These are phyloP conservation scores for Bombyx mandarina DNA, from an alignment of 1,140 invertebrate species.

Conservation along the genomic window DNA sequence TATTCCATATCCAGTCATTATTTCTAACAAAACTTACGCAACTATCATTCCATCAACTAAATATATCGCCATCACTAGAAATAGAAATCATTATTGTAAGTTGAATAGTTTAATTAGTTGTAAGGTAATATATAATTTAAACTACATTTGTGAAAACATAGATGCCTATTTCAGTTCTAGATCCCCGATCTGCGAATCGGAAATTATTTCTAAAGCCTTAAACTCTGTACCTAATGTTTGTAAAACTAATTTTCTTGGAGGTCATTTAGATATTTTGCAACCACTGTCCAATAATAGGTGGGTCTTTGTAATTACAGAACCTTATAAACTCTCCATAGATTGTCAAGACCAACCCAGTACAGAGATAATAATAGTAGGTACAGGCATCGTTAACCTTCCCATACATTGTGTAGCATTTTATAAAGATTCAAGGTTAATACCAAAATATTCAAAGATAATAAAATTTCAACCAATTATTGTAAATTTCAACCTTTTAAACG, in stretches of 20 bases:
- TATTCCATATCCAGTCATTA: conserved; percentile 2
- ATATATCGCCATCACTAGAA: conserved; percentile 2
- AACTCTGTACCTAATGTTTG: conserved; percentile 4
- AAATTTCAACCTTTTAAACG: conserved; percentile 9
- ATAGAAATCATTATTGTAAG: conserved; percentile 5
- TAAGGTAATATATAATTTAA: conserved; percentile 4
- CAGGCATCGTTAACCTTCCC: conserved; percentile 4
- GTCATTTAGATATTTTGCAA: conserved; percentile 9
- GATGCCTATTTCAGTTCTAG: conserved; percentile 5
- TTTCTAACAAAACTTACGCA: neutral
- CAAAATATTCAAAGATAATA: conserved; percentile 5
- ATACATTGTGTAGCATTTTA: conserved; percentile 6
- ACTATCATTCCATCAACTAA: conserved; percentile 8
- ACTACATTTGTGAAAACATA: conserved; percentile 5
- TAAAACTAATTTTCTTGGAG: conserved; percentile 8
- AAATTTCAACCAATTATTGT: conserved; percentile 5
- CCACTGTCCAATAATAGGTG: neutral
- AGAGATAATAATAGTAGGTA: conserved; percentile 6
- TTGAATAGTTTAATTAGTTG: conserved; percentile 7
- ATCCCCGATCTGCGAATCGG: conserved; percentile 1
- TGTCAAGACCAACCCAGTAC: conserved; percentile 1
- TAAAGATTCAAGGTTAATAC: conserved; percentile 9
- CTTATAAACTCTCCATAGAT: conserved; percentile 7
- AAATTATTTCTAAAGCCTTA: neutral
- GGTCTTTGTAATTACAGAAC: conserved; percentile 8